A percentile compares a stretch with the other conserved stretches of the same genome.
phyloP scores from a whole-genome alignment of 64 coral and sea anemone genomes.

The Stylophora pistillata region DNA sequence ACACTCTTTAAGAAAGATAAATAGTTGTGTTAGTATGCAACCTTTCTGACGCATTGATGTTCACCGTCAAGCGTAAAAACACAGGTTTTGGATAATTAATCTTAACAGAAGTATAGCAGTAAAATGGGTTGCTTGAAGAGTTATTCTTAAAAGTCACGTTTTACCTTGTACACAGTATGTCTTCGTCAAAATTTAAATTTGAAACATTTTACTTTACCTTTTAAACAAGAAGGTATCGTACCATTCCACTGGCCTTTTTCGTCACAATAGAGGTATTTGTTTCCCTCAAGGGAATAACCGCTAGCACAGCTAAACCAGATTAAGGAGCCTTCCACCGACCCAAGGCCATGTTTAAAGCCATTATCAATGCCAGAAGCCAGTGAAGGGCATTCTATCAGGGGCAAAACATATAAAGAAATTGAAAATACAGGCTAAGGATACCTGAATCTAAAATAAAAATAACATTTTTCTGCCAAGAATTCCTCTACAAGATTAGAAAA shows the following conservation, averaged over 20 bases:
- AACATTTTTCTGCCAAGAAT: too few relatives aligned
- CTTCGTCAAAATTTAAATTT: too few relatives aligned
- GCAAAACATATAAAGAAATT: not conserved
- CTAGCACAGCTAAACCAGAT: not conserved
- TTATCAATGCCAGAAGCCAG: not conserved
- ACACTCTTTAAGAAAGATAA: not conserved
- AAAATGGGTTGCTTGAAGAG: too few relatives aligned
- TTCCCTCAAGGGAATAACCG: not conserved
- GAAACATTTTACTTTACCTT: not conserved
- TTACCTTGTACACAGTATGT: too few relatives aligned
- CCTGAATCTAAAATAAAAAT: too few relatives aligned
- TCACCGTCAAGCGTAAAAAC: too few relatives aligned
- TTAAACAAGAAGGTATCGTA: not conserved
- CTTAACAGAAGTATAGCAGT: too few relatives aligned
- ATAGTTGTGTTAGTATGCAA: not conserved
- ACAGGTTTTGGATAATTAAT: too few relatives aligned
- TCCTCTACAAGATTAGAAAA: too few relatives aligned
- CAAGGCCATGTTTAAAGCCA: not conserved
- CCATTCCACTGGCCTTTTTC: constrained; percentile 4
- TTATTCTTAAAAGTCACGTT: too few relatives aligned
- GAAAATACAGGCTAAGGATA: too few relatives aligned
- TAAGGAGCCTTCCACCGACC: not conserved
- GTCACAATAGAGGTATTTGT: not conserved
- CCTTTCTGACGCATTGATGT: not conserved
- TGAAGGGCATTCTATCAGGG: not conserved